Evolutionary conservation across 1,140 invertebrate genomes (phyloP).

Genomic region (Hyphantria cunea): DNA sequence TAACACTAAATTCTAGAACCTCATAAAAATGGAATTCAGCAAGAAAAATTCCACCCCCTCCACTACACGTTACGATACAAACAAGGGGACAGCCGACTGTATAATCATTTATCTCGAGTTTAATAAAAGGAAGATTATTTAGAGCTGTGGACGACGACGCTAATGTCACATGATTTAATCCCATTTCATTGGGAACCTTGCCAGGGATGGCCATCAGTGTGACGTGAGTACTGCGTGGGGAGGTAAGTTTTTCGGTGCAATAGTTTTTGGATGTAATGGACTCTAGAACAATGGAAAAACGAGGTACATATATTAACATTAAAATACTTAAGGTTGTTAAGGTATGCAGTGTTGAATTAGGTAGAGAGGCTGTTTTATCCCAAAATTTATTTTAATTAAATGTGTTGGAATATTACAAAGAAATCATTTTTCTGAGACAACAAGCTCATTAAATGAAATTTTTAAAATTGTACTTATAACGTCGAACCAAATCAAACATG

Average conservation of each 20-base stretch:
- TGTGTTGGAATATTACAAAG: too few species aligned
- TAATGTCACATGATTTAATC: slow-evolving; percentile 80
- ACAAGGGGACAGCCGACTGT: slow-evolving; percentile 66
- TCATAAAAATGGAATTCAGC: slow-evolving; percentile 16
- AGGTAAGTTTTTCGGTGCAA: neutral
- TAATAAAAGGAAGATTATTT: slow-evolving; percentile 79
- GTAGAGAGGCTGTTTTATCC: too few species aligned
- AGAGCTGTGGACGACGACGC: slow-evolving; percentile 58
- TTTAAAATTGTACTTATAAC: too few species aligned
- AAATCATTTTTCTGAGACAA: too few species aligned
- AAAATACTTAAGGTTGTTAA: too few species aligned
- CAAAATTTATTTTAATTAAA: too few species aligned
- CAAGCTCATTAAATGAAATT: too few species aligned
- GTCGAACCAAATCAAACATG: too few species aligned
- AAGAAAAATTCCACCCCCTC: slow-evolving; percentile 14
- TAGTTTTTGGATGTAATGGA: neutral
- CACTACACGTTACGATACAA: slow-evolving; percentile 35
- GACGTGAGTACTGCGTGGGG: neutral
- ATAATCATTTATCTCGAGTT: slow-evolving; percentile 79
- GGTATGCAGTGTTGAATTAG: too few species aligned
- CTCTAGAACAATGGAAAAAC: neutral
- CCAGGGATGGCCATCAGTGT: slow-evolving; percentile 45
- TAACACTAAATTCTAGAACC: slow-evolving; percentile 10
- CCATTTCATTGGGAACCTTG: slow-evolving; percentile 71
- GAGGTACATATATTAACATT: too few species aligned